A percentile compares a stretch with the other conserved stretches of the same genome.
Conservation (phyloP, 2,113 vertebrate species). For the Amphiprion percula region DNA sequence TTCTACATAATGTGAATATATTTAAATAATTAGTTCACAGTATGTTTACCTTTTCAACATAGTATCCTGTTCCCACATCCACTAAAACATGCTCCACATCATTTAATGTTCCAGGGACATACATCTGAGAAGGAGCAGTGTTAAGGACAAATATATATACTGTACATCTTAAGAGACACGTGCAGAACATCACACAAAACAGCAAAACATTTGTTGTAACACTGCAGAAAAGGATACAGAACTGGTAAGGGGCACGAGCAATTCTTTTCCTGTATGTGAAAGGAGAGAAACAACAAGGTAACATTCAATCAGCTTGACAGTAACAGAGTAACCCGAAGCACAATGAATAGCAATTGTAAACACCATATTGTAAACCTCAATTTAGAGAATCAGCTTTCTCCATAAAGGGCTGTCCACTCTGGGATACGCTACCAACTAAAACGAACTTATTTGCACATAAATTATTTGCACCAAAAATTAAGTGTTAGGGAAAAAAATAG, state of each 20-base stretch:
- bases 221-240: conserved; percentile 91
- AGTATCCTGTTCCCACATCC: conserved; percentile 94
- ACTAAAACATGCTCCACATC: conserved; percentile 91
- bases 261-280: conserved; percentile 88
- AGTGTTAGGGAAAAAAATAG: too few relatives aligned
- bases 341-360: too few relatives aligned
- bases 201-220: not conserved
- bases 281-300: not conserved
- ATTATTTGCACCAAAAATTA: too few relatives aligned
- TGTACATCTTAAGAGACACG: not conserved
- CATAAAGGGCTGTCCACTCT: too few relatives aligned
- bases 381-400: too few relatives aligned
- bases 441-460: too few relatives aligned
- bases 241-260: conserved; percentile 94
- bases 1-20: not conserved
- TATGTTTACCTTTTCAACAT: conserved; percentile 91
- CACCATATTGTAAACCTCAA: too few relatives aligned
- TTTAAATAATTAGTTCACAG: not conserved
- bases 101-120: conserved; percentile 92
- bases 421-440: too few relatives aligned
- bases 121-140: conserved; percentile 87
- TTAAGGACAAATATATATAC: conserved; percentile 76
- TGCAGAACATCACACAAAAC: not conserved
- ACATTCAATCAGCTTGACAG: not conserved
- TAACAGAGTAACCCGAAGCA: too few relatives aligned